Evolutionary conservation across 2,113 vertebrate species (phyloP).

Genomic region (Nycticryphes semicollaris): DNA sequence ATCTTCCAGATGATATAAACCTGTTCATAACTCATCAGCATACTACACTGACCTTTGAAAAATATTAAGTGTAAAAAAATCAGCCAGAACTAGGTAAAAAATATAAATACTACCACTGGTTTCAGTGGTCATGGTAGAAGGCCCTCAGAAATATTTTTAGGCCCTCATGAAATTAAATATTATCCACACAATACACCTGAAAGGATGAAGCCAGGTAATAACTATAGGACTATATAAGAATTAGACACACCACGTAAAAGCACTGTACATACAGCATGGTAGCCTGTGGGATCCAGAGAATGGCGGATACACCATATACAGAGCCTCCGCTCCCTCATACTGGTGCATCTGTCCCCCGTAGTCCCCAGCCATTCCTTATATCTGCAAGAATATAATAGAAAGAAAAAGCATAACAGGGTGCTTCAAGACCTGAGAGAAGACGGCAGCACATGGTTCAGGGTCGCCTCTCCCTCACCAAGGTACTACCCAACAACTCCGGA

Average conservation of each 20-base stretch:
- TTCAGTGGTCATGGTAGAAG: background rate
- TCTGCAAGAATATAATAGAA: constrained; percentile 25
- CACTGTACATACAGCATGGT: background rate
- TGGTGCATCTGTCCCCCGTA: background rate
- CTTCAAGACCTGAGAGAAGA: constrained; percentile 7
- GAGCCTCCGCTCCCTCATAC: background rate
- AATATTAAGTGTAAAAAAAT: background rate
- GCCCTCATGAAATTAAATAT: background rate
- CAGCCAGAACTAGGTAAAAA: background rate
- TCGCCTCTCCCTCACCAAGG: background rate
- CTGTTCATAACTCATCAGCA: background rate
- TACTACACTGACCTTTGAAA: background rate
- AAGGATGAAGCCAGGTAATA: background rate
- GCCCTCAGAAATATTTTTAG: background rate
- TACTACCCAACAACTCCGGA: background rate
- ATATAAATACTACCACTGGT: background rate
- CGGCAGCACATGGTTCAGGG: background rate
- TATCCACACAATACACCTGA: background rate
- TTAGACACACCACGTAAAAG: background rate
- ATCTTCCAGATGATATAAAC: background rate
- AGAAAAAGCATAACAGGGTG: constrained; percentile 18
- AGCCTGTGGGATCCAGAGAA: constrained; percentile 1
- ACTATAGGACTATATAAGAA: background rate
- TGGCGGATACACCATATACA: background rate
- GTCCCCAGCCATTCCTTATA: background rate